Evolutionary conservation across 2,888 invertebrate genomes (phyloP), one percentile per base, ranked within the genome.

Genomic region (Leucophenga maculata): DNA sequence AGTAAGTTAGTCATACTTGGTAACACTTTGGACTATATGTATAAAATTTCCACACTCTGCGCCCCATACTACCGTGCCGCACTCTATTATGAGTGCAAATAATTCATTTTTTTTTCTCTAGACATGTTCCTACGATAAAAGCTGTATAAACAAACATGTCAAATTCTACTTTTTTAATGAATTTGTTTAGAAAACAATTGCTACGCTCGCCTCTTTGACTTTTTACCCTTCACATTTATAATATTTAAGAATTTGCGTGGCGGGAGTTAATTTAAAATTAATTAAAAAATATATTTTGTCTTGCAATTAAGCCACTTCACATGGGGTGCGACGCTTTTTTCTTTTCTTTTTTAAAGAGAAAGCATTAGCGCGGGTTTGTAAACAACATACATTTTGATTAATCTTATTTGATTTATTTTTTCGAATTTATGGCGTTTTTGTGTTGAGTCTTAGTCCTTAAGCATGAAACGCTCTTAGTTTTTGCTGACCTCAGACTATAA

Each of bases 91-190:
- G 32, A 59, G 26, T 57, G 67, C 59, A 48, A 31, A 60, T 31
- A 44, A 57, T 57, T 60, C 11, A 54, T 60, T 69, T 55, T 55
- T 18, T 65, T 60, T 60, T 69, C 66, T n/a, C n/a, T n/a, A n/a
- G 14, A 3, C 44, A 65, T 20, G 48, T 73, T 39, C 9, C n/a
- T 6, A n/a, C 46, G 31, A 75, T 69, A 44, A 72, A 84, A 83
- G 85, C 82, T 83, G 83, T 75, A 74, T 72, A 83, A 83, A 84
- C 72, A 84, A 80, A 69, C 70, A 69, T 48, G 65, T 69, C 68
- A 48, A 67, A 54, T 48, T 70, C 55, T 39, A 39, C 39, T 14
- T 44, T 60, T 59, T 50, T n/a, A 64, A 46, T 48, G 22, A 48
- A 60, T 55, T 16, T 46, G 44, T 57, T 44, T 31, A 6, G 14